These are phyloP conservation scores for Aethes cnicana DNA, from an alignment of 2,888 invertebrate genomes.

Conservation along the genomic window DNA sequence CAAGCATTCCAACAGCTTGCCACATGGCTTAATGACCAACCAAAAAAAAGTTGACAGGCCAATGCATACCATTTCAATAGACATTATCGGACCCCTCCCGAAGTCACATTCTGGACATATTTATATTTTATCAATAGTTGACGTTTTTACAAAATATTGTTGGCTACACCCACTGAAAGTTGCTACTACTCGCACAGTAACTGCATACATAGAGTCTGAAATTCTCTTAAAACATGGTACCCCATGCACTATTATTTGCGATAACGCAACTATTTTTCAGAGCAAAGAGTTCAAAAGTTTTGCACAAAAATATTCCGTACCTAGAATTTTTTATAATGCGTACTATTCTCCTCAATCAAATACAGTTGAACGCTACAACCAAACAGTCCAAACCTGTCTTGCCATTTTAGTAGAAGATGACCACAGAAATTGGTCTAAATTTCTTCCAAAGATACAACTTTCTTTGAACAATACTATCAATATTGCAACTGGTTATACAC, in stretches of 20 bases:
- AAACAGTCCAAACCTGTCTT: background rate
- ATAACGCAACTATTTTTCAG: background rate
- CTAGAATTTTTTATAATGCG: conserved; percentile 3
- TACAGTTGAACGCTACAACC: background rate
- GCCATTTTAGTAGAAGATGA: background rate
- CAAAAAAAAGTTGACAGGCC: background rate
- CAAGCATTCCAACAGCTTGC: background rate
- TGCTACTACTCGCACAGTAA: background rate
- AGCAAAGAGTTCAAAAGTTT: conserved; percentile 1
- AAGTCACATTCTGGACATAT: conserved; percentile 7
- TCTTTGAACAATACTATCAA: background rate
- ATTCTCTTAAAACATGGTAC: background rate
- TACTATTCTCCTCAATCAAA: conserved; percentile 4
- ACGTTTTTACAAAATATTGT: conserved; percentile 3
- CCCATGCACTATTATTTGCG: background rate
- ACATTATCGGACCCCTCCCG: background rate
- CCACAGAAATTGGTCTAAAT: no score
- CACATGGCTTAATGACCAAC: background rate
- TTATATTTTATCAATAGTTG: conserved; percentile 6
- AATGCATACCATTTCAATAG: background rate
- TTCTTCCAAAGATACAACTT: background rate
- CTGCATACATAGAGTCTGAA: background rate
- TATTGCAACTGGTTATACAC: background rate
- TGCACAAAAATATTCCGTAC: background rate
- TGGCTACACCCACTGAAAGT: conserved; percentile 2